Base-by-base conservation (phyloP, 2,797 vertebrate genomes). In the Esox lucius region DNA sequence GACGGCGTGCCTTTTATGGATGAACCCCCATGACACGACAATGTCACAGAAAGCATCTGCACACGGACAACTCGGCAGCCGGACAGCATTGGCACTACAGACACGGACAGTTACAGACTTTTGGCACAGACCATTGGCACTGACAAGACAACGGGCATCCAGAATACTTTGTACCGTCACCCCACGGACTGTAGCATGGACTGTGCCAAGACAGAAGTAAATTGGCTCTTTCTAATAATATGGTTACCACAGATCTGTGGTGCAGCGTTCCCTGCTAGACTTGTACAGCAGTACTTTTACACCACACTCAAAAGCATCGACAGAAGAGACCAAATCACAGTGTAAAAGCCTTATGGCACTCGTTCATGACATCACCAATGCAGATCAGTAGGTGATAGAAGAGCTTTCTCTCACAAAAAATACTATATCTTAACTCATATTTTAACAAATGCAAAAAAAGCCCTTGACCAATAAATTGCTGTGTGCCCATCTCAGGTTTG, bases 281-380 rank as follows among this genome's bases (percentile, higher is more conserved):
- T 1, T 22, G 24, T 9, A 46, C 17, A 39, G 31, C 6, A 48
- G 22, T 19, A 42, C 51, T 42, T 24, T 68, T 26, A 70, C 39
- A 56, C 62, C 49, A 76, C 48, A 3, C n/a, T 28, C 4, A 64
- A 49, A 79, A 81, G 76, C 70, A 74, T 71, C 71, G 0, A 35
- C 48, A 42, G 35, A 67, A 49, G 77, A 59, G 53, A 59, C 53
- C n/a, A 9, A 74, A 72, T 89, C 86, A 88, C 85, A 87, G 86
- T 87, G 87, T 35, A 15, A 70, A 85, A 80, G 74, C 69, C 70
- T 74, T 82, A 85, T 91, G 88, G 88, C 85, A 88, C 83, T 26
- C 77, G 6, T 71, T 22, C 0, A 73, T 79, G 69, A n/a, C 1
- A 74, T 78, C 59, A 64, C 53, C 46, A 35, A 65, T 31, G 42